Evolutionary conservation across 2,113 vertebrate genomes (phyloP), one percentile per base, ranked within the genome.

Genomic region (Gymnocephalus cernua): DNA sequence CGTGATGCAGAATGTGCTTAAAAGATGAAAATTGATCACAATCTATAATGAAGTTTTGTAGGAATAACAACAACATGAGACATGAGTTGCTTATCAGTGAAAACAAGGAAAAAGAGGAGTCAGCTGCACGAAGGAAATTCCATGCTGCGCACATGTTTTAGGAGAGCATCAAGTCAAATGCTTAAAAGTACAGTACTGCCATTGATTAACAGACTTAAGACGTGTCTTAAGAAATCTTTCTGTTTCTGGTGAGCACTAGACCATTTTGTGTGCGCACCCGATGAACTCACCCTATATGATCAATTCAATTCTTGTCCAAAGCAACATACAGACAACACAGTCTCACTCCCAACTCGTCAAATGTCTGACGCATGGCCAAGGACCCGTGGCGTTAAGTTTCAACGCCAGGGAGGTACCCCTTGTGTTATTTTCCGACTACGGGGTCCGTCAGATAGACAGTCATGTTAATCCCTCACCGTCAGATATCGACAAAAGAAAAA

Each of bases 41-140:
- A 91, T 88, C 90, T 89, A 88, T 84, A 85, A 89, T 88, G 67
- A 88, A 82, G 73, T 85, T 91, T 69, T 68, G 81, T 62, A 44
- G 62, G 84, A 90, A 75, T 79, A 88, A 90, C 85, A 91, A 90
- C 78, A 86, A 83, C 72, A 82, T 44, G 27, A 82, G 70, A 90
- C 72, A 68, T 0, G 74, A 64, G 76, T 53, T 67, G 38, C 59
- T 87, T 84, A 88, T 88, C 78, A 19, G 51, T 18, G 16, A 58
- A 68, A 82, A 82, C 19, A 77, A 81, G 71, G 8, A 23, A 73
- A 23, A 61, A 64, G 29, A 51, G 51, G 11, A 77, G 73, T 69
- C 48, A 38, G 69, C 76, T 21, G 51, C 77, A 73, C 13, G 35
- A 4, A 47, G 50, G 65, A 78, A 73, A 80, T 32, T 25, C 41